Evolutionary conservation across 2,888 invertebrate genomes (phyloP), one percentile per base, ranked within the genome.

Genomic region (Nemotelus pantherinus): DNA sequence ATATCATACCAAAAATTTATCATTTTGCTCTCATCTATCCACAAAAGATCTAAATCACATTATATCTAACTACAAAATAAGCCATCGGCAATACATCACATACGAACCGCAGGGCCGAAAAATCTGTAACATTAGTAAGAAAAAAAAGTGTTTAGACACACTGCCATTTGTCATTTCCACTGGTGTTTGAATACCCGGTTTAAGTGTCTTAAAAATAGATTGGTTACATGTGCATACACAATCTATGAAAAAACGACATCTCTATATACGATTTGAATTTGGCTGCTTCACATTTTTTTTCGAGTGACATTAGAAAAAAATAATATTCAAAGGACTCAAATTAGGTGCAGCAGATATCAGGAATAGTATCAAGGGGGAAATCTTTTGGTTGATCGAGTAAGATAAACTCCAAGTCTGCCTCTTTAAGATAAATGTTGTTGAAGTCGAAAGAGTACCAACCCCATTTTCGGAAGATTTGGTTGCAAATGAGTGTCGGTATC

Each of bases 161-260:
- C 39, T 10, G 63, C 74, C 77, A 77, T 77, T 77, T 77, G 77
- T 77, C 77, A 77, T 77, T 70, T 57, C 41, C 65, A 58, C 48
- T 77, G 48, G 77, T 64, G 77, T 70, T 70, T 70, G 70, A 77
- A 77, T 70, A 77, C 70, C 70, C 70, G 77, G 77, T 70, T 77
- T 77, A 77, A 77, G 70, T 68, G 77, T 70, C 77, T 77, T 60
- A 77, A 77, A 77, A 77, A 77, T 77, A 77, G 77, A 77, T 77
- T 77, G 70, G 77, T 77, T 71, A 77, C 68, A 68, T 68, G 45
- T 10, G 3, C 3, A 68, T 4, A 48, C 63, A 63, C 39, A 50
- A 68, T 50, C 45, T 50, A n/a, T 39, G n/a, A 44, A 45, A 25
- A 25, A 25, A 25, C 25, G 25, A 25, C 25, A 25, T 25, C 25